These are phyloP conservation scores for Ligdia adustata DNA, from an alignment of 2,888 invertebrate genomes.

Conservation along the genomic window DNA sequence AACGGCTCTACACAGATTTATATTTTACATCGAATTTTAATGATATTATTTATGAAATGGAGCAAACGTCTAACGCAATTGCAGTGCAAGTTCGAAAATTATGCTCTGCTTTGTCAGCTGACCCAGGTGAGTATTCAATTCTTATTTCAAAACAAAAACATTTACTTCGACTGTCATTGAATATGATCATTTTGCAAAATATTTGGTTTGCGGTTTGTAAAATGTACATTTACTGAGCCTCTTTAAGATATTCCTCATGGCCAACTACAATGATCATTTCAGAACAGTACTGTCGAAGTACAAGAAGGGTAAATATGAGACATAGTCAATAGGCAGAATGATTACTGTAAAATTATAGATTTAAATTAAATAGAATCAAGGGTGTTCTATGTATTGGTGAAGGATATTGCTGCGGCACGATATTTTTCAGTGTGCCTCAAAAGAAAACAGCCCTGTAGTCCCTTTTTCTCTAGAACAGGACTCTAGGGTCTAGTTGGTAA, in stretches of 20 bases:
- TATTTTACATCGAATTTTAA: neutral
- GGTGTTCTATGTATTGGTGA: too few relatives aligned
- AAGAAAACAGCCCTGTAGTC: too few relatives aligned
- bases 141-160: slow-evolving; percentile 31
- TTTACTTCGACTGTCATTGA: slow-evolving; percentile 24
- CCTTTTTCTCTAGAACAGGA: too few relatives aligned
- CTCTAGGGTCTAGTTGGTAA: too few relatives aligned
- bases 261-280: slow-evolving; percentile 57
- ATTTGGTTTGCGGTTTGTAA: slow-evolving; percentile 17
- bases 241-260: slow-evolving; percentile 46
- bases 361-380: too few relatives aligned
- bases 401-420: too few relatives aligned
- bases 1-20: neutral
- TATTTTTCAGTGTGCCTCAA: too few relatives aligned
- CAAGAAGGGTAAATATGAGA: slow-evolving; percentile 42
- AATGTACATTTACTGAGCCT: slow-evolving; percentile 17
- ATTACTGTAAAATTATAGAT: too few relatives aligned
- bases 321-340: slow-evolving; percentile 4
- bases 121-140: slow-evolving; percentile 59
- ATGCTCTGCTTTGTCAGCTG: slow-evolving; percentile 67
- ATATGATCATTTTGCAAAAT: slow-evolving; percentile 18
- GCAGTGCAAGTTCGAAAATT: slow-evolving; percentile 69
- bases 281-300: slow-evolving; percentile 45
- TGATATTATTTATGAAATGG: slow-evolving; percentile 49
- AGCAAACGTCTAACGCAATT: slow-evolving; percentile 54